Conservation (phyloP, 2,113 vertebrate genomes). For the Daubentonia madagascariensis region DNA sequence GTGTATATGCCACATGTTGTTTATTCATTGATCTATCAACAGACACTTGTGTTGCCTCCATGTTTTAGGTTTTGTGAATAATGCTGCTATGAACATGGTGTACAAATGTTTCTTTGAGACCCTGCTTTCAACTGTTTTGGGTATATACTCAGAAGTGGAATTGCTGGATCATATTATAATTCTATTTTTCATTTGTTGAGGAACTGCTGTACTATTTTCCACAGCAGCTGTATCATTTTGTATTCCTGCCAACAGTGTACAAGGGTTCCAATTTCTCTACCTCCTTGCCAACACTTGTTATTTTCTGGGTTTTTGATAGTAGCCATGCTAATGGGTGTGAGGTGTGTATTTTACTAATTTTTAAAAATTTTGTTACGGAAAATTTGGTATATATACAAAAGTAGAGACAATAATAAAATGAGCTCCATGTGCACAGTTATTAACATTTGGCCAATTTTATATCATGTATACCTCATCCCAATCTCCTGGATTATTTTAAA, state of each 20-base stretch:
- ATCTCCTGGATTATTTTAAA: conserved; percentile 17
- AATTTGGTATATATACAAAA: neutral
- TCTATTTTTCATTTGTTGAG: neutral
- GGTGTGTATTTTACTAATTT: neutral
- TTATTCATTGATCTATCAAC: neutral
- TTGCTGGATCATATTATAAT: neutral
- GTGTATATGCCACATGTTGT: neutral
- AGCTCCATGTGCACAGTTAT: neutral
- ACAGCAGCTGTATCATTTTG: neutral
- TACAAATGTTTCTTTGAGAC: neutral
- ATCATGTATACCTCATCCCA: neutral
- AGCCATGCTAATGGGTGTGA: neutral
- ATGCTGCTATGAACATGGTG: neutral
- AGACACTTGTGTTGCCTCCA: neutral
- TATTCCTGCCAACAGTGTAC: too few relatives aligned
- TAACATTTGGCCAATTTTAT: neutral
- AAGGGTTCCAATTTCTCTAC: neutral
- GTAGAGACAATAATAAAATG: neutral
- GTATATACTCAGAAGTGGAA: neutral
- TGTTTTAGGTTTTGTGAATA: neutral
- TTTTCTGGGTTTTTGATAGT: neutral
- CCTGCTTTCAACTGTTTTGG: neutral
- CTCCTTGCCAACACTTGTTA: neutral
- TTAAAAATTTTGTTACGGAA: neutral
- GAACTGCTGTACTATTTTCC: neutral